phyloP scores from a whole-genome alignment of 2,113 vertebrate species.

The Todiramphus chloris region DNA sequence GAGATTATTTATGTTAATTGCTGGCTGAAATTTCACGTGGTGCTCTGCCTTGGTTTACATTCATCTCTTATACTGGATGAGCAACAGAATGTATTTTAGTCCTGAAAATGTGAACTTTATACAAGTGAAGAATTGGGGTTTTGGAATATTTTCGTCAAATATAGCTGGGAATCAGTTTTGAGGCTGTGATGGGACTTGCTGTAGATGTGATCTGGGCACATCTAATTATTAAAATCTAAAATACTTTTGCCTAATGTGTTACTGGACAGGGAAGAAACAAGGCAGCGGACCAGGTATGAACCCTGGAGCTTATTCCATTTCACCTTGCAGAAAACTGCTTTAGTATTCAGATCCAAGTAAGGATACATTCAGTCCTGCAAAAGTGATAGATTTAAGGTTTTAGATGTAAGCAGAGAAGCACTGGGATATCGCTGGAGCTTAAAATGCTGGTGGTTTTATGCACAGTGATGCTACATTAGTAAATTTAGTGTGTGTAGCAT shows the following conservation, averaged over 20 bases:
- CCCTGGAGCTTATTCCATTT: background rate
- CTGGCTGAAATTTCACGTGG: background rate
- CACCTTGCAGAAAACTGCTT: background rate
- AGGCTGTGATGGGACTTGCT: background rate
- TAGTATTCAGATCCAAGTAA: background rate
- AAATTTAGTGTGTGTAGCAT: background rate
- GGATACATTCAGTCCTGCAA: background rate
- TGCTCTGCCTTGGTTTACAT: background rate
- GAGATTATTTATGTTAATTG: background rate
- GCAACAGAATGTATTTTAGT: background rate
- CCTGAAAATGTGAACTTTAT: background rate
- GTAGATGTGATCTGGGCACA: background rate
- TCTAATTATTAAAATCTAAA: background rate
- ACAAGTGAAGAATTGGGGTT: background rate
- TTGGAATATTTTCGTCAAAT: background rate
- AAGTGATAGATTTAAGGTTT: background rate
- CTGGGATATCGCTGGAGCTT: background rate
- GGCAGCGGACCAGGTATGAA: background rate
- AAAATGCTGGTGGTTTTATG: background rate
- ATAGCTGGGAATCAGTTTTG: background rate
- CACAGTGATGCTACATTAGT: background rate
- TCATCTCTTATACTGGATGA: background rate
- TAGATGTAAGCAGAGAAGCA: background rate
- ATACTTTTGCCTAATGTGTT: background rate
- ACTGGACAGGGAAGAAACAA: background rate